Percentiles rank a stretch among this genome's conserved stretches.
Evolutionary conservation across 2,888 invertebrate genomes (phyloP).

Genomic region (Spodoptera exigua): DNA sequence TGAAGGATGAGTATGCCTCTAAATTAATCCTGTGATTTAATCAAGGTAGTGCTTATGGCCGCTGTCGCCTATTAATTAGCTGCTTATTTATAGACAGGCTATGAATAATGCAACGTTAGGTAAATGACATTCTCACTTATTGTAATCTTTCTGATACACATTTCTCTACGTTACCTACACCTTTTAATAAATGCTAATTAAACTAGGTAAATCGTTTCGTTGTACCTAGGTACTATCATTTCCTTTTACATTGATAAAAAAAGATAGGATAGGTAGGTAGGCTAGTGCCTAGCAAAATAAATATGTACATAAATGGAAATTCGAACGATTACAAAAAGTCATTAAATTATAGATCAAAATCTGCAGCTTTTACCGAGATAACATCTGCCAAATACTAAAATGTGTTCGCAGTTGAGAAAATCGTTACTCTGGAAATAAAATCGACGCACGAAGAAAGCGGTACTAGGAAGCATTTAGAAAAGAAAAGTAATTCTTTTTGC

Average conservation of each 20-base stretch:
- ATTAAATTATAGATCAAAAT: constrained; percentile 1
- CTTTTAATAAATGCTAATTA: not conserved
- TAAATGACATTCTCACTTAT: constrained; percentile 35
- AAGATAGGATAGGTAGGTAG: no score
- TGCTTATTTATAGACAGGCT: constrained; percentile 39
- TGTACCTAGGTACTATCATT: no score
- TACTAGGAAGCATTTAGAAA: constrained; percentile 81
- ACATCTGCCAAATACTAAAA: constrained; percentile 10
- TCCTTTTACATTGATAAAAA: no score
- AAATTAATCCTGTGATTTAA: constrained; percentile 43
- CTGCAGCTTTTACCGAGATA: constrained; percentile 2
- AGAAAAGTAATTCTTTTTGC: constrained; percentile 80
- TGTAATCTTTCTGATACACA: constrained; percentile 17
- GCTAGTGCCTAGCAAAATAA: not conserved
- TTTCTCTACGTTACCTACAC: not conserved
- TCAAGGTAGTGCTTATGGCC: constrained; percentile 28
- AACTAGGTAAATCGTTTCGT: not conserved
- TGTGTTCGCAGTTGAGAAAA: constrained; percentile 12
- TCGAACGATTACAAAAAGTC: not conserved
- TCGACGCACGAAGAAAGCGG: constrained; percentile 66
- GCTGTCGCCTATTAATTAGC: constrained; percentile 38
- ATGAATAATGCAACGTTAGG: constrained; percentile 47
- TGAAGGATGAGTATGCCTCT: constrained; percentile 24
- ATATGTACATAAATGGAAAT: no score
- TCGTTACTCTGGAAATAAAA: constrained; percentile 38